A percentile compares a stretch with the other conserved stretches of the same genome.
These are phyloP conservation scores for Aspidoscelis tigris DNA, from an alignment of 2,113 vertebrate species.

Conservation along the genomic window DNA sequence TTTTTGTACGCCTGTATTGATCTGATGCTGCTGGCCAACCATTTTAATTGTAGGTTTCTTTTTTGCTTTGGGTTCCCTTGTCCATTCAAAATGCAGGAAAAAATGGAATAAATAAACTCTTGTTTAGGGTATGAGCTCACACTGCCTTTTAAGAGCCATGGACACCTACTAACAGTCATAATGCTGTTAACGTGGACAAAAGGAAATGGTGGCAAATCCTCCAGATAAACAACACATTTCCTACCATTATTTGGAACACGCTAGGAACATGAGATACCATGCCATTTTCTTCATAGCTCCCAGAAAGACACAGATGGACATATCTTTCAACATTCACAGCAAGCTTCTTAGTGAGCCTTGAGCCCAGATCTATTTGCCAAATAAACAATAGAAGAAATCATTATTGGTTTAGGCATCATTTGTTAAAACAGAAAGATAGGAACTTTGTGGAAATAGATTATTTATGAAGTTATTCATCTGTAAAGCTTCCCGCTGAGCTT, in stretches of 20 bases:
- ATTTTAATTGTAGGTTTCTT: background rate
- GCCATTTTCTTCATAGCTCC: constrained; percentile 3
- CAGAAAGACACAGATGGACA: constrained; percentile 4
- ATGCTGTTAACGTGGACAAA: background rate
- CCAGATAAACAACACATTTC: background rate
- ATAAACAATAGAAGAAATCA: constrained; percentile 64
- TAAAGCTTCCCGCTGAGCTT: constrained; percentile 31
- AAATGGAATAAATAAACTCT: background rate
- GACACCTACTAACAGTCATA: background rate
- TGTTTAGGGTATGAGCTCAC: background rate
- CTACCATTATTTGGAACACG: background rate
- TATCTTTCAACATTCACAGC: constrained; percentile 37
- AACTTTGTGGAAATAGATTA: constrained; percentile 50
- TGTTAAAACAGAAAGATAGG: constrained; percentile 42
- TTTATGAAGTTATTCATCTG: constrained; percentile 60
- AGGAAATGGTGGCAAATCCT: background rate
- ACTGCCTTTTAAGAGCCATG: background rate
- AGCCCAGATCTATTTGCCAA: constrained; percentile 51
- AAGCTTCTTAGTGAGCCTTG: constrained; percentile 28
- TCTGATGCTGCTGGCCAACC: background rate
- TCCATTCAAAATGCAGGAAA: background rate
- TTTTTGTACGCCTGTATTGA: background rate
- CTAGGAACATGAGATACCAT: constrained; percentile 10
- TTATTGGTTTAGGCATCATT: constrained; percentile 47
- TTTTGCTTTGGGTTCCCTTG: background rate